Evolutionary conservation across 2,113 vertebrate species (phyloP), one percentile per base, ranked within the genome.

Genomic region (Arothron firmamentum): DNA sequence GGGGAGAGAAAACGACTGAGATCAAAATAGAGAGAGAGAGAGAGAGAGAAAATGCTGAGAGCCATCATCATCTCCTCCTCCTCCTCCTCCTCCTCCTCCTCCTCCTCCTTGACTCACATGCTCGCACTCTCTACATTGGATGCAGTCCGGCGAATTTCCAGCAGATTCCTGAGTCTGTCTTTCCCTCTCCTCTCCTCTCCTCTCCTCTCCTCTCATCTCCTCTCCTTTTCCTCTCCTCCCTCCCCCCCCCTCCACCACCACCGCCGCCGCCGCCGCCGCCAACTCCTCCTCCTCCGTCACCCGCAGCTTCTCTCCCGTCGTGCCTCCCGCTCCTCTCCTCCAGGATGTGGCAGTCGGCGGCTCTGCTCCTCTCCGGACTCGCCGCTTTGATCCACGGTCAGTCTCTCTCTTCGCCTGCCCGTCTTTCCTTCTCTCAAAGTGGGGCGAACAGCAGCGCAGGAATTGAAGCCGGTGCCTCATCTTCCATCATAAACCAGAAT

Each of bases 301-400:
- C 74, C 61, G 48, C 56, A 59, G 65, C 56, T 41, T 70, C 60
- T 84, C 74, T 76, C 78, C 68, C 63, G 15, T 69, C 56, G 34
- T 31, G 56, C 55, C 72, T 78, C 72, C 47, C 8, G 23, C 67
- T 66, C 62, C 65, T 76, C 62, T 61, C 56, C 78, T 75, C 67
- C 85, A 89, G 83, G 81, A 92, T 91, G 91, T 91, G 90, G 89
- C 75, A 75, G 79, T 88, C 89, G 66, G 77, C 75, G 71, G 86
- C 80, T 83, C 83, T 92, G 65, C 80, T 90, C 67, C 82, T 91
- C 56, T 88, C 80, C 81, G 88, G 85, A 80, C 83, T 90, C 70
- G 90, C 71, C 23, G 84, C 89, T 78, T 62, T 91, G 82, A 83
- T 92, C 67, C 88, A 89, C 48, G 91, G 91, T 92, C 87, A 87